Percentiles rank a stretch among this genome's conserved stretches.
These are phyloP conservation scores for Adineta ricciae DNA, from an alignment of 2,888 invertebrate species.

Conservation along the genomic window DNA sequence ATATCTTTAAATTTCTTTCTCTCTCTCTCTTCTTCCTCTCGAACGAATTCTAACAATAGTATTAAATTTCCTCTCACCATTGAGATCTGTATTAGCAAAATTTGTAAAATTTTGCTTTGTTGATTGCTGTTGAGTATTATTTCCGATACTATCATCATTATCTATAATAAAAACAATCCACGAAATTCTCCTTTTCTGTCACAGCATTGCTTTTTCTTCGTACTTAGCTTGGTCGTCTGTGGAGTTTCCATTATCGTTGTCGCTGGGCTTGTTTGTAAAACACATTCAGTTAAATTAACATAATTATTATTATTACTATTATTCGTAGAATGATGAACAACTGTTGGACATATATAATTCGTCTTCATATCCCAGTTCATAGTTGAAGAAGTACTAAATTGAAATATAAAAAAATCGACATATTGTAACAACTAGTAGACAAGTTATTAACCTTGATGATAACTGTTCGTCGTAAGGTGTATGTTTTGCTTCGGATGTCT, in stretches of 20 bases:
- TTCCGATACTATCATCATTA: neutral
- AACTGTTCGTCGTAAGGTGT: neutral
- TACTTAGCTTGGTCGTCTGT: neutral
- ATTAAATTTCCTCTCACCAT: neutral
- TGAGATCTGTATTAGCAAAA: neutral
- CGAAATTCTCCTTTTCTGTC: neutral
- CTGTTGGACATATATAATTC: conserved; percentile 12
- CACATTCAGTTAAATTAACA: conserved; percentile 6
- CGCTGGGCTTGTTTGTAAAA: neutral
- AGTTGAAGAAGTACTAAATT: neutral
- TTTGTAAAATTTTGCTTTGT: conserved; percentile 21
- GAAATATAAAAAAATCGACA: neutral
- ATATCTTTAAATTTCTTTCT: too few species aligned
- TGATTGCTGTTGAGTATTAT: neutral
- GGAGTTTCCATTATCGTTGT: neutral
- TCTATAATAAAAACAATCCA: too few species aligned
- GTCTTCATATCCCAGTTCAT: conserved; percentile 16
- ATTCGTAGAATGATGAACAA: neutral
- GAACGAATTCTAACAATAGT: too few species aligned
- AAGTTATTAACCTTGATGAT: neutral
- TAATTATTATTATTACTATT: neutral
- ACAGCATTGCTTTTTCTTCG: too few species aligned
- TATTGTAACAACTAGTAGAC: neutral
- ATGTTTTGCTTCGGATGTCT: neutral
- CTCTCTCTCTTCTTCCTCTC: too few species aligned